A percentile compares a stretch with the other conserved stretches of the same genome.
phyloP scores from a whole-genome alignment of 1,140 invertebrate genomes.

The Bradysia coprophila region DNA sequence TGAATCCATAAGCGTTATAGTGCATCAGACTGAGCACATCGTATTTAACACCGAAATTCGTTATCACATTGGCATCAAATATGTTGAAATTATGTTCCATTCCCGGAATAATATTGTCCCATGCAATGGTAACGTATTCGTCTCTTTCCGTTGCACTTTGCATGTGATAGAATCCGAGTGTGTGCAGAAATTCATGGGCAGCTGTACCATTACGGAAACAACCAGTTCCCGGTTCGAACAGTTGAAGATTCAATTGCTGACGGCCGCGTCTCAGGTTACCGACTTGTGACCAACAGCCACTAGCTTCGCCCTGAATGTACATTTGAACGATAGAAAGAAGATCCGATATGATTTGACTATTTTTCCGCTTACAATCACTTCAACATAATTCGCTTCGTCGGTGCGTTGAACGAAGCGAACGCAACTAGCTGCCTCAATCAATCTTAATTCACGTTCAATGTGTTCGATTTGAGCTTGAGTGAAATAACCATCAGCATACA shows the following conservation, averaged over 20 bases:
- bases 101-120: conserved; percentile 28
- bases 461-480: conserved; percentile 3
- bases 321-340: background rate
- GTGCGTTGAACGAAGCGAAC: conserved; percentile 7
- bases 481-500: conserved; percentile 1
- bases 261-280: conserved; percentile 26
- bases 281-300: conserved; percentile 31
- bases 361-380: background rate
- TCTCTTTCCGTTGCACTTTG: conserved; percentile 34
- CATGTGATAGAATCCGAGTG: conserved; percentile 32
- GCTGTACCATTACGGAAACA: conserved; percentile 10
- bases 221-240: background rate
- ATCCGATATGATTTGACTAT: too few species aligned
- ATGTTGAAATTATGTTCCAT: conserved; percentile 30
- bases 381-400: conserved; percentile 1
- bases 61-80: conserved; percentile 21
- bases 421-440: conserved; percentile 10
- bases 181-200: conserved; percentile 32
- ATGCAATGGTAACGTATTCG: conserved; percentile 28
- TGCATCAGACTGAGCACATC: conserved; percentile 45
- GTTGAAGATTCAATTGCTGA: conserved; percentile 28
- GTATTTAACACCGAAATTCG: conserved; percentile 27
- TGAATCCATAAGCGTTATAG: conserved; percentile 34
- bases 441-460: conserved; percentile 7
- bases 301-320: conserved; percentile 18